These are phyloP conservation scores for Ciconia maguari DNA, from an alignment of 2,113 vertebrate genomes.

Conservation along the genomic window DNA sequence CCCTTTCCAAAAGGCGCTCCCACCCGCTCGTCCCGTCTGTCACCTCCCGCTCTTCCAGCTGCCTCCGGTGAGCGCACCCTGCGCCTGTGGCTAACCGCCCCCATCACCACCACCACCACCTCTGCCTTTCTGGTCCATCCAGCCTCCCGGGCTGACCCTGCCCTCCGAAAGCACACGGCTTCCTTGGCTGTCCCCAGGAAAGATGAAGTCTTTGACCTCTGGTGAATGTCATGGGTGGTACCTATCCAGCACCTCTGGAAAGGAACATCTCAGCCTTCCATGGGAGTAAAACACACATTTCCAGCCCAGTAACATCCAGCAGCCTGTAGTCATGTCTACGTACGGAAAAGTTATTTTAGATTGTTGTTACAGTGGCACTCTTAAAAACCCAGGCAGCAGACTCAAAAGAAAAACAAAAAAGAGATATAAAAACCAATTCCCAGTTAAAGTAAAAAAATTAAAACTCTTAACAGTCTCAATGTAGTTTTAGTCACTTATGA, in stretches of 20 bases:
- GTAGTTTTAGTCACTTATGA: neutral
- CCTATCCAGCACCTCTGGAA: neutral
- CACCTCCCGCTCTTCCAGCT: neutral
- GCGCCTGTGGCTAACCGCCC: neutral
- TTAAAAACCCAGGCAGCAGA: neutral
- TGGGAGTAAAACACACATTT: neutral
- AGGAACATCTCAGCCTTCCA: neutral
- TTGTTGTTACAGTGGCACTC: neutral
- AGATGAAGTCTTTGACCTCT: neutral
- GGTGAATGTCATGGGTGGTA: neutral
- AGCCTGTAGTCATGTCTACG: neutral
- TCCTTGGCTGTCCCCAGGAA: neutral
- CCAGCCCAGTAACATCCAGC: neutral
- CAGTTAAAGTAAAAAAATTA: neutral
- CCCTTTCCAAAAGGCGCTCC: neutral
- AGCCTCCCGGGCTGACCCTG: neutral
- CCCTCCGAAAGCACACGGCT: neutral
- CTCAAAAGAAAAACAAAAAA: neutral
- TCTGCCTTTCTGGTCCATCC: neutral
- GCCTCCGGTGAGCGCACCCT: too few relatives aligned
- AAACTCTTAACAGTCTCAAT: neutral
- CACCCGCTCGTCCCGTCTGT: rapidly evolving
- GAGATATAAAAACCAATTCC: neutral
- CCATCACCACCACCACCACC: neutral
- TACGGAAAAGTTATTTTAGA: neutral